Conservation (phyloP, 2,888 invertebrate genomes). For the Eretmocerus hayati region DNA sequence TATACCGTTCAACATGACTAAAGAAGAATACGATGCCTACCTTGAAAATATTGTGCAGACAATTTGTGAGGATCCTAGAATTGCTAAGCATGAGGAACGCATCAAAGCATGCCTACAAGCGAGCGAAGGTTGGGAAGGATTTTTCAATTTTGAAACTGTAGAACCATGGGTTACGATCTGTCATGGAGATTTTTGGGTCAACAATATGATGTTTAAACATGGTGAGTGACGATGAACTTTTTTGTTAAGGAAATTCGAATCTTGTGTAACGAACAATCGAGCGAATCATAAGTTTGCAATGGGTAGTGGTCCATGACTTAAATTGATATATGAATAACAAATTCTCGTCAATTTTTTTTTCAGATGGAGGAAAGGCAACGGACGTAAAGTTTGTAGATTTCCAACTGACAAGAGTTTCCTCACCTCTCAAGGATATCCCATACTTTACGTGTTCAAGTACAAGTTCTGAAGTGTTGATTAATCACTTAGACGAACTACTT, state of each 20-base stretch:
- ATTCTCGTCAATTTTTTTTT: neutral
- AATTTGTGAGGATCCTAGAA: constrained; percentile 6
- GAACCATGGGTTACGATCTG: constrained; percentile 51
- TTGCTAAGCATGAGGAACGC: constrained; percentile 3
- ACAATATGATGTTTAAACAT: constrained; percentile 53
- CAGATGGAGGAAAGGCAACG: constrained; percentile 29
- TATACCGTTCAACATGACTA: neutral
- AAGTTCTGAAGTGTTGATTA: constrained; percentile 42
- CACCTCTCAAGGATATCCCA: constrained; percentile 50
- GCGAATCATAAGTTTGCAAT: too few species aligned
- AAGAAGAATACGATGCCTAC: constrained; percentile 28
- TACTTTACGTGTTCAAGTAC: constrained; percentile 54
- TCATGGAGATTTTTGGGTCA: constrained; percentile 58
- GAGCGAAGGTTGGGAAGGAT: neutral
- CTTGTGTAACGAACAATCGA: too few species aligned
- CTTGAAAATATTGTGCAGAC: neutral
- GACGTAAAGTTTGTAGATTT: constrained; percentile 56
- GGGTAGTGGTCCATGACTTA: neutral
- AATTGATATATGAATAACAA: neutral
- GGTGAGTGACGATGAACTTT: constrained; percentile 23
- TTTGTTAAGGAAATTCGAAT: too few species aligned
- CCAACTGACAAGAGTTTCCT: constrained; percentile 51
- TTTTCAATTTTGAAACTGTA: constrained; percentile 1
- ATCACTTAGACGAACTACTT: constrained; percentile 49
- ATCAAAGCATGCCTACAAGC: neutral